phyloP scores from a whole-genome alignment of 2,113 vertebrate species.

The Pseudorasbora parva region DNA sequence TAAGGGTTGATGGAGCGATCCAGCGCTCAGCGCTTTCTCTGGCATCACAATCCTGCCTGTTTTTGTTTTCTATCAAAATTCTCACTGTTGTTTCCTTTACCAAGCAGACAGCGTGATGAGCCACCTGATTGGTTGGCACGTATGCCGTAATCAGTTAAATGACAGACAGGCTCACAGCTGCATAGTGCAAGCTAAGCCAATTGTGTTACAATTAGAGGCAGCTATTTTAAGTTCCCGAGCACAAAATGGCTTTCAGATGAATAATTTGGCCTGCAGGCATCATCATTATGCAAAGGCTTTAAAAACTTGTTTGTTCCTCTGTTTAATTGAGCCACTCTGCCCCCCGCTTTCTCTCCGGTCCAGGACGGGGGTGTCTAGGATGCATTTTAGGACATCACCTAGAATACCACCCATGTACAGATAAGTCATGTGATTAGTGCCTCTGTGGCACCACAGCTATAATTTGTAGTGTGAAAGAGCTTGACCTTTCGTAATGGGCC shows the following conservation, averaged over 20 bases:
- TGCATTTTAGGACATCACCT: conserved; percentile 21
- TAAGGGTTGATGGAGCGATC: conserved; percentile 50
- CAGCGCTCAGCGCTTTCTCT: neutral
- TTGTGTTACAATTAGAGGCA: conserved; percentile 80
- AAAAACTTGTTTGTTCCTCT: conserved; percentile 75
- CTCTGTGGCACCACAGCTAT: conserved; percentile 20
- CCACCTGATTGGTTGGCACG: conserved; percentile 78
- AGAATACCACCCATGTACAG: conserved; percentile 29
- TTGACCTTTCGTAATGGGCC: conserved; percentile 40
- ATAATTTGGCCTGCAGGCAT: conserved; percentile 76
- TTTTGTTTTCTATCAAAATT: conserved; percentile 49
- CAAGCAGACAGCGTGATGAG: conserved; percentile 61
- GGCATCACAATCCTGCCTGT: neutral
- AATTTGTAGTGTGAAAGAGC: conserved; percentile 31
- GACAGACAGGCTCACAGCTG: conserved; percentile 80
- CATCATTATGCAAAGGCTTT: conserved; percentile 77
- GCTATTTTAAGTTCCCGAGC: conserved; percentile 76
- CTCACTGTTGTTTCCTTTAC: conserved; percentile 42
- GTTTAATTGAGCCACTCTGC: conserved; percentile 61
- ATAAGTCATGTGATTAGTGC: conserved; percentile 42
- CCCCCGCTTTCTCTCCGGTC: neutral
- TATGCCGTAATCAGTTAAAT: conserved; percentile 76
- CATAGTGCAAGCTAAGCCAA: conserved; percentile 76
- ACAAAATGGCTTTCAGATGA: conserved; percentile 76
- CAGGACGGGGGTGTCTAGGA: conserved; percentile 18